Evolutionary conservation across 1,140 invertebrate species (phyloP).

Genomic region (Neuroterus valhalla): DNA sequence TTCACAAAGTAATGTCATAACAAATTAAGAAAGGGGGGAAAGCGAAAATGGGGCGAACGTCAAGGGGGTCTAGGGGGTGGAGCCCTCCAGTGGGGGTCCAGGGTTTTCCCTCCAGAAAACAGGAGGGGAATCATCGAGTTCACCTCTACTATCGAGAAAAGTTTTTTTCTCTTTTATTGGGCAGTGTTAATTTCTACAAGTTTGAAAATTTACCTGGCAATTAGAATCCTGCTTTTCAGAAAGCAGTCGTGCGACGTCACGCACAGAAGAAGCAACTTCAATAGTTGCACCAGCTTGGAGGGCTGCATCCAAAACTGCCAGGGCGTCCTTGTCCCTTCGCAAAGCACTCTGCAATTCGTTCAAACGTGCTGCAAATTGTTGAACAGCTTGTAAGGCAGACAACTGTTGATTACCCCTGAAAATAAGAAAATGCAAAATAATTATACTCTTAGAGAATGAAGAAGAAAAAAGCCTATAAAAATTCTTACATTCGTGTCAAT

Average conservation of each 20-base stretch:
- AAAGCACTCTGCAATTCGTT: conserved; percentile 79
- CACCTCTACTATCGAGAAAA: too few relatives aligned
- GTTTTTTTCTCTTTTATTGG: too few relatives aligned
- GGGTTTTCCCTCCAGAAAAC: too few relatives aligned
- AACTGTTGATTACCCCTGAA: conserved; percentile 74
- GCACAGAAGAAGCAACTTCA: conserved; percentile 79
- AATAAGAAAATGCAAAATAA: conserved; percentile 48
- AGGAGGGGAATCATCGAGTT: too few relatives aligned
- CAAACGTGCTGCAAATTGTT: conserved; percentile 79
- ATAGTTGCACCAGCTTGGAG: conserved; percentile 78
- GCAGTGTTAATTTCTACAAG: neutral
- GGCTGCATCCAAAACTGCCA: conserved; percentile 78
- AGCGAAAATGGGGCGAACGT: too few relatives aligned
- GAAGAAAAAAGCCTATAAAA: neutral
- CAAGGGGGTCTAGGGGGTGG: too few relatives aligned
- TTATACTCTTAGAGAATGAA: too few relatives aligned
- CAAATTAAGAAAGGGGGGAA: too few relatives aligned
- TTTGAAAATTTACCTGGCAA: conserved; percentile 65
- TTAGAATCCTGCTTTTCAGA: conserved; percentile 78
- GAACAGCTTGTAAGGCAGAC: conserved; percentile 77
- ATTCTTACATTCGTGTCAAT: neutral
- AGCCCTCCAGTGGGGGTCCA: too few relatives aligned
- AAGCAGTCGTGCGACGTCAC: conserved; percentile 81
- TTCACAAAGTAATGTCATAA: too few relatives aligned
- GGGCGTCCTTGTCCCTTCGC: conserved; percentile 79